These are phyloP conservation scores for Ceratoteleas bidentatus DNA, from an alignment of 1,140 invertebrate genomes.

Conservation along the genomic window DNA sequence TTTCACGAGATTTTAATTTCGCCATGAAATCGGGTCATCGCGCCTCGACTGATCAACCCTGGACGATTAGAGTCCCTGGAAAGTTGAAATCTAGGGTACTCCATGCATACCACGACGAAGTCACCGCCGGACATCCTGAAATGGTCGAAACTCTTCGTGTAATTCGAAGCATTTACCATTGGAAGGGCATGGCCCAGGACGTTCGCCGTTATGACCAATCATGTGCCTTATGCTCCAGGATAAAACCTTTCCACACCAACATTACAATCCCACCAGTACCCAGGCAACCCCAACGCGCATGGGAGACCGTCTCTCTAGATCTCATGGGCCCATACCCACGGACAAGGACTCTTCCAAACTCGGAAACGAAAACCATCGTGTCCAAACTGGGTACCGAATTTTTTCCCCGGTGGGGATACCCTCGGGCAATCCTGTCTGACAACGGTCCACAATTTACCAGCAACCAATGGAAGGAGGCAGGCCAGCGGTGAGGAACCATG, in stretches of 20 bases:
- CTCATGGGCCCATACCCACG: constrained; percentile 76
- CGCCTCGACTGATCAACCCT: not conserved
- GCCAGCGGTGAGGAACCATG: constrained; percentile 15
- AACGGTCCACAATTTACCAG: constrained; percentile 64
- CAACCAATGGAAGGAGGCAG: not conserved
- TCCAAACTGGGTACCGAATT: constrained; percentile 55
- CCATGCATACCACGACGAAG: constrained; percentile 41
- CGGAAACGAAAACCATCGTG: constrained; percentile 14
- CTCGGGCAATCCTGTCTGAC: constrained; percentile 55
- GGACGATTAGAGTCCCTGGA: constrained; percentile 18
- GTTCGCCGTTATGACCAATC: too few species aligned
- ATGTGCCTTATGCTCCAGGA: constrained; percentile 37
- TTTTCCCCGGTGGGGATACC: constrained; percentile 35
- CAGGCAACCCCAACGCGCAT: not conserved
- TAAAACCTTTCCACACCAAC: not conserved
- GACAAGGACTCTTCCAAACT: constrained; percentile 47
- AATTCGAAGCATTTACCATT: constrained; percentile 17
- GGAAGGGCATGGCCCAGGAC: constrained; percentile 24
- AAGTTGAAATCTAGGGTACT: constrained; percentile 5
- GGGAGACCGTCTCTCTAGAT: not conserved
- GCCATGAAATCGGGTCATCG: too few species aligned
- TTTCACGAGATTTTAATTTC: too few species aligned
- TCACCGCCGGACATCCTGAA: constrained; percentile 48
- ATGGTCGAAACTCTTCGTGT: constrained; percentile 41
- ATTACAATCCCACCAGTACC: not conserved